A percentile compares a stretch with the other conserved stretches of the same genome.
Conservation (phyloP, 1,140 invertebrate species). For the Drosophila pseudoobscura region DNA sequence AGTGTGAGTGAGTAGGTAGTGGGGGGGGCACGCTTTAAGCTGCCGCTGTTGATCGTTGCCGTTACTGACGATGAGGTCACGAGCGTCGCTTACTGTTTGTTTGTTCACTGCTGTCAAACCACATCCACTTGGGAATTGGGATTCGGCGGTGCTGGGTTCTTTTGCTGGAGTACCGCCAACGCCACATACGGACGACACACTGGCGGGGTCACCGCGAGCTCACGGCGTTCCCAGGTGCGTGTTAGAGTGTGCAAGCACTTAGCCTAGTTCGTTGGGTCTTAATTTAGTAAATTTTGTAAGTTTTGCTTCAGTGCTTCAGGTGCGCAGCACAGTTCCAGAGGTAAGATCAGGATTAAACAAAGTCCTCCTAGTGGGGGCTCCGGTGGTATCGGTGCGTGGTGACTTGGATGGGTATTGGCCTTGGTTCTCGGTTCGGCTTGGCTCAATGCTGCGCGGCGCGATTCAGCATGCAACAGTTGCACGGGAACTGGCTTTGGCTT, state of each 20-base stretch:
- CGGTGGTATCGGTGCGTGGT: too few relatives aligned
- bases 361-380: too few relatives aligned
- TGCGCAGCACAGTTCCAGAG: background rate
- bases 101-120: slow-evolving; percentile 29
- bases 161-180: slow-evolving; percentile 60
- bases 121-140: slow-evolving; percentile 34
- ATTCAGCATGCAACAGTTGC: too few relatives aligned
- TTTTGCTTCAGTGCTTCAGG: background rate
- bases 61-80: slow-evolving; percentile 65
- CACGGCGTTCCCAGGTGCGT: slow-evolving; percentile 41
- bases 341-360: too few relatives aligned
- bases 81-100: slow-evolving; percentile 28
- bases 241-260: background rate
- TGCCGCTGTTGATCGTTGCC: slow-evolving; percentile 30
- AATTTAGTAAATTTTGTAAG: background rate
- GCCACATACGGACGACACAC: slow-evolving; percentile 62
- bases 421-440: too few relatives aligned
- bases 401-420: too few relatives aligned
- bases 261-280: background rate
- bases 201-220: slow-evolving; percentile 26
- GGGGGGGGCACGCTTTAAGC: background rate
- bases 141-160: slow-evolving; percentile 15
- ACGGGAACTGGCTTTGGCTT: too few relatives aligned
- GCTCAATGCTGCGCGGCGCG: too few relatives aligned
- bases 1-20: background rate